Evolutionary conservation across 2,888 invertebrate genomes (phyloP).

Genomic region (Netelia fuscicornis): DNA sequence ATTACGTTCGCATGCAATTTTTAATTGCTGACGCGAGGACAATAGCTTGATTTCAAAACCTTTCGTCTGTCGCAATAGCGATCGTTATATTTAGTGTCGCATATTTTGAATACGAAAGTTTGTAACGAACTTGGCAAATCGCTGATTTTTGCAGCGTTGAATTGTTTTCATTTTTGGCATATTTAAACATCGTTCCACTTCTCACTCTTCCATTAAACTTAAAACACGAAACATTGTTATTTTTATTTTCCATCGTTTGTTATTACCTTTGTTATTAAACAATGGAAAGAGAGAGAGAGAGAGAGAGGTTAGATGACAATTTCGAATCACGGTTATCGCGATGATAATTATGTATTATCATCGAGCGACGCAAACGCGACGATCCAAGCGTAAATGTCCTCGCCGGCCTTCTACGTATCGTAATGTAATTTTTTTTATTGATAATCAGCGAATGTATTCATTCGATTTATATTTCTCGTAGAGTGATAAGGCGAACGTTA

Average conservation of each 20-base stretch:
- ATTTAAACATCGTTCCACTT: conserved; percentile 1
- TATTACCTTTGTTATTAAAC: background rate
- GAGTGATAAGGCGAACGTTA: background rate
- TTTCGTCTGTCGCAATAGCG: conserved; percentile 32
- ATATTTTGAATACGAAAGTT: conserved; percentile 41
- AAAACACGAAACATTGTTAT: background rate
- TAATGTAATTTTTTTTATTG: background rate
- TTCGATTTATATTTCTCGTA: background rate
- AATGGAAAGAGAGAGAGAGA: background rate
- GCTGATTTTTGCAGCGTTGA: conserved; percentile 3
- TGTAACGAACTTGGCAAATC: conserved; percentile 6
- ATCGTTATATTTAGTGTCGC: conserved; percentile 5
- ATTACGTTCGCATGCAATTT: conserved; percentile 11
- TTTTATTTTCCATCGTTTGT: background rate
- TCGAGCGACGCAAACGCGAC: conserved; percentile 49
- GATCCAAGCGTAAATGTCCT: conserved; percentile 56
- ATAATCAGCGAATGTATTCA: background rate
- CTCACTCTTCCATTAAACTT: background rate
- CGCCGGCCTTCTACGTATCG: no score
- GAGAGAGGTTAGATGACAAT: background rate
- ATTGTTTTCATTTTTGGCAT: background rate
- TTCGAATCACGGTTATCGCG: conserved; percentile 35
- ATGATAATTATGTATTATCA: conserved; percentile 33
- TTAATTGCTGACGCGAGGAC: conserved; percentile 49
- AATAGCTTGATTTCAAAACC: conserved; percentile 14